Base-by-base conservation (phyloP, 1,140 invertebrate genomes). In the Lepidostoma basale region DNA sequence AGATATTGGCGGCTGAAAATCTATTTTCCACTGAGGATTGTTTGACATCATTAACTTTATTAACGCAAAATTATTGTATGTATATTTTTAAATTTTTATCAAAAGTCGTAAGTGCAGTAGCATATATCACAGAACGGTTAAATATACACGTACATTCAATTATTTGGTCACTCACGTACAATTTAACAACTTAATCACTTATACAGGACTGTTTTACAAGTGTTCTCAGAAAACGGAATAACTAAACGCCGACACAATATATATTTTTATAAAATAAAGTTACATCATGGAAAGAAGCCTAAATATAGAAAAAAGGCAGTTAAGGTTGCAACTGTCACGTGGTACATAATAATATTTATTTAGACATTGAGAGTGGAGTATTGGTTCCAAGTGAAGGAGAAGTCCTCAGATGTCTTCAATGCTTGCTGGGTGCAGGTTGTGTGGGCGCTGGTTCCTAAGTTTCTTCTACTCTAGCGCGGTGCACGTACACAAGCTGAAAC, bases 371-470 rank as follows among this genome's bases (percentile, higher is more conserved):
- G 49, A 49, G 30, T 28, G 54, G 36, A 65, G 47, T 68, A 36
- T 56, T 67, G 58, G 42, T 62, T 62, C 44, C 25, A 20, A 68
- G 62, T 60, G 25, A 68, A 40, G 25, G 28, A 26, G 22, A 52
- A 68, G 22, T 91, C 90, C 90, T 91, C 90, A 92, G 90, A 92
- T 92, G 90, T 92, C 89, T 90, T 92, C 90, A 92, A 92, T 92
- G 90, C 90, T 89, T 90, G 90, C 90, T 91, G 89, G 87, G 87
- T 90, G 85, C 86, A 87, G 84, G 84, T 88, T 90, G 87, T 89
- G 81, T 80, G 81, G 74, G 72, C 73, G 70, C 71, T 76, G 69
- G 83, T 86, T 81, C 79, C 82, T 83, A 83, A 84, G 78, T 40
- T 85, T 81, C 84, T 84, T 83, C 84, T 87, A 85, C 83, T 86